Base-by-base conservation (phyloP, 2,113 vertebrate genomes). In the Neotoma lepida region DNA sequence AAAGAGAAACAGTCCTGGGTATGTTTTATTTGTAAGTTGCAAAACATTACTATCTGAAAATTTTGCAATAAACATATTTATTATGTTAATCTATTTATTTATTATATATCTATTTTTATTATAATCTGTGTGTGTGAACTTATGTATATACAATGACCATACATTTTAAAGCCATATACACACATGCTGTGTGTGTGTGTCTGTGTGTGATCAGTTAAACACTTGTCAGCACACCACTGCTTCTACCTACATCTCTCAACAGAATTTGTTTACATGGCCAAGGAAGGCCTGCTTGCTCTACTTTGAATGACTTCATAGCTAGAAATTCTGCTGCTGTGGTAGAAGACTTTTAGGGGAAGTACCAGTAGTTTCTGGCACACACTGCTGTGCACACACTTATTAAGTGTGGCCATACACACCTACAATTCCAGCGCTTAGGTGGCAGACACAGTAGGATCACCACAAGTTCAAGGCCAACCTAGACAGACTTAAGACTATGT, bases 1-100 rank as follows among this genome's bases (percentile, higher is more conserved):
- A 82, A 58, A 61, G n/a, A 82, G n/a, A 82, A 82, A 41, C 18
- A 82, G 24, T 61, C 56, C 9, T 90, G 7, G 58, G 35, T 51
- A 49, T 81, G 70, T 91, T 80, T 90, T 86, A 91, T 80, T 89
- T 94, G 4, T 86, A 95, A 91, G 35, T 86, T 88, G 44, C 33
- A 26, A 61, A 74, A 71, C 20, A 92, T 91, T 92, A 63, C 24
- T 33, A 63, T 51, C 13, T 76, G 54, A 35, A 89, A 93, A 88
- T 93, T 82, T 51, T 92, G 28, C 49, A 86, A 86, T 90, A 88
- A 86, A 51, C 17, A 0, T 73, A 33, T n/a, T n/a, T 93, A 17
- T 73, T 61, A 17, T 61, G 26, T 28, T 61, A 61, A 51, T 51
- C 9, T 61, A 26, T 61, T 61, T 24, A 26, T 26, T 63, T 63